Conservation (phyloP, 2,113 vertebrate species). For the Campylomormyrus tamandua region DNA sequence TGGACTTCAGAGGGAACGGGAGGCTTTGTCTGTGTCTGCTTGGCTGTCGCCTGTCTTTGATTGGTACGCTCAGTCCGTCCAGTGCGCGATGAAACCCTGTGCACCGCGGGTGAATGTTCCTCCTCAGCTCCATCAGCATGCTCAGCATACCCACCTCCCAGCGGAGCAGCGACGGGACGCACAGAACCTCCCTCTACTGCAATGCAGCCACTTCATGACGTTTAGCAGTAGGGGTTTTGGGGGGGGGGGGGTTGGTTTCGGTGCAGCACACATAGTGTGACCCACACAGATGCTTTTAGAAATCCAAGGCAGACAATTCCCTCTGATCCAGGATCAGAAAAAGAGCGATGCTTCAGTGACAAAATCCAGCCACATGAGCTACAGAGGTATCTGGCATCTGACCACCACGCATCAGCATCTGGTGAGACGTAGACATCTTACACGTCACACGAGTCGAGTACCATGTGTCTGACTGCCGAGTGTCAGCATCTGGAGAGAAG, state of each 20-base stretch:
- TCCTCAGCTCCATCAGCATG: not conserved
- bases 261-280: not conserved
- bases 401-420: not conserved
- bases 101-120: not conserved
- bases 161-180: not conserved
- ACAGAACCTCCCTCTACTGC: not conserved
- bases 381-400: not conserved
- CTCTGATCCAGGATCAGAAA: not conserved
- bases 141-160: not conserved
- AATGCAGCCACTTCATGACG: not conserved
- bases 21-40: not conserved
- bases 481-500: not conserved
- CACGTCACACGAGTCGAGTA: not conserved
- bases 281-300: not conserved
- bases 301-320: not conserved
- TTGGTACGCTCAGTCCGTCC: not conserved
- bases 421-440: not conserved
- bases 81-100: not conserved
- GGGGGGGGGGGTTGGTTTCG: not conserved
- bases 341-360: not conserved
- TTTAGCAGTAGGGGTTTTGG: not conserved
- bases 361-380: not conserved
- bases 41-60: not conserved
- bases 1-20: not conserved
- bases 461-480: not conserved